Percentiles rank a stretch among this genome's conserved stretches.
These are phyloP conservation scores for Hydrolagus affinis DNA, from an alignment of 2,113 vertebrate species.

Conservation along the genomic window DNA sequence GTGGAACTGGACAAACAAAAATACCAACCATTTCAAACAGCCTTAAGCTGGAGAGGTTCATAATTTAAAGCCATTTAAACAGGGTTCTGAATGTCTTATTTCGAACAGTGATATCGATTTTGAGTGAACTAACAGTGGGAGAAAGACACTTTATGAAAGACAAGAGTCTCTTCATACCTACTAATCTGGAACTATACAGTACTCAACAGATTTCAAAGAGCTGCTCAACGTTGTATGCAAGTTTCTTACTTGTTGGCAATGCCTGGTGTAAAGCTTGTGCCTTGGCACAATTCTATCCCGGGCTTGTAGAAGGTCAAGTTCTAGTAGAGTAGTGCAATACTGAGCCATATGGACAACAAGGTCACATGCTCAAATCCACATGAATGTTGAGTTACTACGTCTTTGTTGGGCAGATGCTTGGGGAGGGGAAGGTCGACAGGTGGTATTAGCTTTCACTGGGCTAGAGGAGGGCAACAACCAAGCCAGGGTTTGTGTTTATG, in stretches of 20 bases:
- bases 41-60: neutral
- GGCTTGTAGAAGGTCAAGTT: neutral
- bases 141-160: neutral
- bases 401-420: too few relatives aligned
- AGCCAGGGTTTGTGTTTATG: too few relatives aligned
- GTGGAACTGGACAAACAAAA: neutral
- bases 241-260: neutral
- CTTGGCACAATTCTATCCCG: neutral
- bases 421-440: too few relatives aligned
- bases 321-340: too few relatives aligned
- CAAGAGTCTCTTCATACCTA: neutral
- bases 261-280: neutral
- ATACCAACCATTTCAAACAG: neutral
- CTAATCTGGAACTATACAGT: neutral
- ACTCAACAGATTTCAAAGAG: conserved; percentile 5
- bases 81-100: neutral
- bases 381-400: too few relatives aligned
- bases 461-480: too few relatives aligned
- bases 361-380: too few relatives aligned
- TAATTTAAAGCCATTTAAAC: neutral
- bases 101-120: neutral
- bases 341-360: too few relatives aligned
- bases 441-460: too few relatives aligned
- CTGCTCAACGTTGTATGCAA: neutral
- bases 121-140: neutral